These are phyloP conservation scores for Gallinago nigripennis DNA, from an alignment of 2,797 vertebrate species.

Conservation along the genomic window DNA sequence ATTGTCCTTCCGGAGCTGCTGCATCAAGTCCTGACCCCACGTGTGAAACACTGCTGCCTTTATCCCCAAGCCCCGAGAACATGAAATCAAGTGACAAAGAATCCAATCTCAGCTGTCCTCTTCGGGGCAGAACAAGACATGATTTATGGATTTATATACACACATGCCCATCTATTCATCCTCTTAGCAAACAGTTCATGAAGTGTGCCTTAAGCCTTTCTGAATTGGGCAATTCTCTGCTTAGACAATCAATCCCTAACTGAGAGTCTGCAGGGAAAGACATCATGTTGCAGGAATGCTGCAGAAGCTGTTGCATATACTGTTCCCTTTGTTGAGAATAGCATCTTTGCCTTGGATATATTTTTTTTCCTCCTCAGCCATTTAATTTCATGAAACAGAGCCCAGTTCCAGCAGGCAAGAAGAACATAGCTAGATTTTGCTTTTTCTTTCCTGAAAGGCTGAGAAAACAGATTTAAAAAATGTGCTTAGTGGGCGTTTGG, in stretches of 20 bases:
- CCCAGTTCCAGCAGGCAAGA: constrained; percentile 68
- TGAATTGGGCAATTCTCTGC: constrained; percentile 29
- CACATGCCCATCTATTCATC: constrained; percentile 49
- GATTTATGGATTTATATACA: constrained; percentile 20
- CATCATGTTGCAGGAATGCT: constrained; percentile 51
- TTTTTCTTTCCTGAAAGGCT: constrained; percentile 76
- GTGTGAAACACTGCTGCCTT: background rate
- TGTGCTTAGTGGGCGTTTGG: constrained; percentile 77
- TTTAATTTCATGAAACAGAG: constrained; percentile 71
- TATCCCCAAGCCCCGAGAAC: background rate
- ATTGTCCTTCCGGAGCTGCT: background rate
- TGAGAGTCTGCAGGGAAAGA: constrained; percentile 37
- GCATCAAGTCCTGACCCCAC: background rate
- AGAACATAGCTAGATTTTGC: constrained; percentile 64
- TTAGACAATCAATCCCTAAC: constrained; percentile 47
- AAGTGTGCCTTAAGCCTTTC: constrained; percentile 39
- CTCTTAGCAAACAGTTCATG: constrained; percentile 43
- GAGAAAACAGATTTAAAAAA: constrained; percentile 76
- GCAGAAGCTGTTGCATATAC: constrained; percentile 56
- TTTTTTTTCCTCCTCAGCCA: constrained; percentile 24
- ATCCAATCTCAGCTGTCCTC: background rate
- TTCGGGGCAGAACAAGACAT: background rate
- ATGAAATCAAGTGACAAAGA: background rate
- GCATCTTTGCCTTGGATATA: constrained; percentile 44
- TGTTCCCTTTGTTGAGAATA: constrained; percentile 63